Evolutionary conservation across 2,113 vertebrate genomes (phyloP), one percentile per base, ranked within the genome.

Genomic region (Anthoscopus minutus): DNA sequence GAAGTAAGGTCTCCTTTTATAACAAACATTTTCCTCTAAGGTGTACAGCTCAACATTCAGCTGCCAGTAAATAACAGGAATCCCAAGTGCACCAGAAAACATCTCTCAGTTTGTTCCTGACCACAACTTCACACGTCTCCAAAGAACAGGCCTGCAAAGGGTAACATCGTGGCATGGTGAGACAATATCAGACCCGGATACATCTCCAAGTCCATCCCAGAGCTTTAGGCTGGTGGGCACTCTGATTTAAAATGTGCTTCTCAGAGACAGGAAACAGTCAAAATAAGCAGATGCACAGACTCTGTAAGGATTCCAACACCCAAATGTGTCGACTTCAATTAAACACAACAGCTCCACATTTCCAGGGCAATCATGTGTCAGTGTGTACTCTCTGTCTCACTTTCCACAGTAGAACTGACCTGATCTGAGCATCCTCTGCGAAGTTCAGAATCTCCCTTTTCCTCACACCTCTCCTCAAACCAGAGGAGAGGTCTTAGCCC

Each of bases 251-350:
- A 90, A 90, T 7, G 15, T 8, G 1, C 61, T 94, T 60, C 48
- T 81, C 73, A 58, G 71, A 81, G 67, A 66, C 50, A 78, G 81
- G 67, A 67, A 85, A 27, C 80, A 94, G 92, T 72, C 76, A 72
- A 97, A 93, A 92, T 45, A 86, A 92, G 77, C 95, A 88, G 83
- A 95, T 90, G 92, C 37, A 93, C 88, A 83, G 86, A 81, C 48
- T 74, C 37, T 47, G 94, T 71, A 83, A 90, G 76, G 83, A 90
- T 90, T 96, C 91, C 77, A 88, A 93, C 89, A 90, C 88, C 67
- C 76, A 54, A 86, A 95, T 78, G 67, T 83, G 91, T 92, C 72
- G 0, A 56, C 91, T 90, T 74, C 72, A 93, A 91, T 94, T 92
- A 93, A 58, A 83, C 67, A 86, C 60, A 83, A 62, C 88, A 77